Conservation (phyloP, 2,113 vertebrate genomes). For the Turdus rufiventris region DNA sequence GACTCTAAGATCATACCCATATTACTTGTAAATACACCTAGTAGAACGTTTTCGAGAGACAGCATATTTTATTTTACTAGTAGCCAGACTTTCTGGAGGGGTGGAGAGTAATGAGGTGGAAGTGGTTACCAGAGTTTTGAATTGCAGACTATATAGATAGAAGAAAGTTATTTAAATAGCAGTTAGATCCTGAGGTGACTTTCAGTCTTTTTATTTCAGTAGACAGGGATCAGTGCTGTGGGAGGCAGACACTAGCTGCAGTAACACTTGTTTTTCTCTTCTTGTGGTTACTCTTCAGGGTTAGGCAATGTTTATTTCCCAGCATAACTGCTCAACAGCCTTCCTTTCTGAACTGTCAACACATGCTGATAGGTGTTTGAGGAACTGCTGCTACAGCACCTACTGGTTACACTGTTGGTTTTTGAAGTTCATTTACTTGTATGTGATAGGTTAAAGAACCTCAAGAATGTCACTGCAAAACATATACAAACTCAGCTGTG, state of each 20-base stretch:
- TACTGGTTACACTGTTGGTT: not conserved
- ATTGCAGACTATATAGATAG: not conserved
- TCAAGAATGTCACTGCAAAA: not conserved
- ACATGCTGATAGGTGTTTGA: not conserved
- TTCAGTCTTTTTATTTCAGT: not conserved
- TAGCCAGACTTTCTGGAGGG: not conserved
- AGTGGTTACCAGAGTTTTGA: not conserved
- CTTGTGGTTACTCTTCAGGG: constrained; percentile 73
- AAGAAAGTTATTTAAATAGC: not conserved
- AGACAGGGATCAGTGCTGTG: not conserved
- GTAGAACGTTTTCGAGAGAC: not conserved
- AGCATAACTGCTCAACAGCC: constrained; percentile 45
- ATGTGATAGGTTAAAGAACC: not conserved
- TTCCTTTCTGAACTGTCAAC: constrained; percentile 33
- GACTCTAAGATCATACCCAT: not conserved
- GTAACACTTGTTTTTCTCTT: constrained; percentile 47
- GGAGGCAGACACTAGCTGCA: constrained; percentile 16
- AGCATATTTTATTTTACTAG: not conserved
- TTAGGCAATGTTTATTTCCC: constrained; percentile 80
- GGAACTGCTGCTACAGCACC: not conserved
- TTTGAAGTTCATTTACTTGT: not conserved
- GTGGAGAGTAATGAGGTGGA: not conserved
- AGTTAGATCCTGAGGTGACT: not conserved
- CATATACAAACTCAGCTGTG: not conserved
- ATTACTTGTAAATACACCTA: not conserved